Base-by-base conservation (phyloP, 2,888 invertebrate genomes). In the Parthenolecanium corni region DNA sequence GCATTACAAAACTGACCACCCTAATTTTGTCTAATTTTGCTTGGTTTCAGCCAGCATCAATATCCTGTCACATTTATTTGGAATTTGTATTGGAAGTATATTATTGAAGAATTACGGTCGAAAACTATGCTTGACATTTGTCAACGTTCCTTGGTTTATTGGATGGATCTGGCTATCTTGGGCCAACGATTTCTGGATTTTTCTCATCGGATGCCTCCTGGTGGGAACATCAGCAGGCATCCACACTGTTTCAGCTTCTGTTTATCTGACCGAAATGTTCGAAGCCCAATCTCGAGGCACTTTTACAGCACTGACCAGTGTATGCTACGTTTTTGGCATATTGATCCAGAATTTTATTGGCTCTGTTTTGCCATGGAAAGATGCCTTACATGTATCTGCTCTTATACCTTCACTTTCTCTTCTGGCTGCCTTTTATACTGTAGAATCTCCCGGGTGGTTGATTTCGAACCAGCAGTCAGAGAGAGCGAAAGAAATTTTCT, bases 381-480 rank as follows among this genome's bases (percentile, higher is more conserved):
- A 11, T 16, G 57, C 57, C 5, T 42, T 56, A 4, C n/a, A 40
- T 9, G 20, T 2, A 1, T n/a, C 24, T 25, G 25, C 31, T 14
- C n/a, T 18, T 3, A 6, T 57, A 1, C 47, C 57, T 4, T 9
- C 20, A n/a, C 31, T 57, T 12, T 5, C 24, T 2, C 5, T 44
- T 21, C 18, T 24, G 31, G 9, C 18, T 4, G 44, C 44, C 44
- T 42, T 57, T 46, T 21, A 16, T 18, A 4, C 57, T 9, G 2
- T 11, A 12, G 57, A 57, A 25, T 46, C 57, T 9, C 57, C 57
- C 14, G 46, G 9, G 4, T 57, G 57, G 57, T 14, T 57, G 25
- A 12, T 25, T 11, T 18, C 46, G 18, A 46, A 31, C 16, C 46
- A 25, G 14, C 47, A 31, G 20, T 18, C 25, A 6, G 44, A 31